These are phyloP conservation scores for Anaspis maculata DNA, from an alignment of 2,888 invertebrate genomes.

Conservation along the genomic window DNA sequence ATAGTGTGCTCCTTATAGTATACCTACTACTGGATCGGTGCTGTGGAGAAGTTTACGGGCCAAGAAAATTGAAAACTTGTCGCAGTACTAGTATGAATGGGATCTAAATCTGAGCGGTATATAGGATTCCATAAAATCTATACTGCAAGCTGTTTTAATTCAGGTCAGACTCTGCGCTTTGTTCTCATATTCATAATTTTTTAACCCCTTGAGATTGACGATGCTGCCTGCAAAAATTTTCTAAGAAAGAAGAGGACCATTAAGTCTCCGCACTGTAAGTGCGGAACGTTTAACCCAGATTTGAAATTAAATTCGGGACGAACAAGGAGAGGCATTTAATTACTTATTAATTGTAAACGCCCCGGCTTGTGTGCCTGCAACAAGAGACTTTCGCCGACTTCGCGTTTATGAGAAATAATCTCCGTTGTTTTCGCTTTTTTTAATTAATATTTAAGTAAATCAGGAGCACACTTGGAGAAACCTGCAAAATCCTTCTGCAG, in stretches of 20 bases:
- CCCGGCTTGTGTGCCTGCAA: slow-evolving; percentile 1
- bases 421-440: not conserved
- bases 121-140: too few relatives aligned
- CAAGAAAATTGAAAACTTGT: too few relatives aligned
- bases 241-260: not conserved
- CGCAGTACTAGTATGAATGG: too few relatives aligned
- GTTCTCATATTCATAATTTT: too few relatives aligned
- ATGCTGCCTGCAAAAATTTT: too few relatives aligned
- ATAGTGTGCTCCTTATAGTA: not conserved
- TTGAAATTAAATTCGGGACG: slow-evolving; percentile 4
- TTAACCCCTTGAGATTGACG: too few relatives aligned
- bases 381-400: not conserved
- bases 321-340: slow-evolving; percentile 1
- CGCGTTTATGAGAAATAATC: slow-evolving; percentile 3
- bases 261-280: not conserved
- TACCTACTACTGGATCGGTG: not conserved
- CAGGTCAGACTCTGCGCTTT: too few relatives aligned
- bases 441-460: slow-evolving; percentile 1
- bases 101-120: too few relatives aligned
- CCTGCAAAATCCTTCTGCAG: too few relatives aligned
- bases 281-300: not conserved
- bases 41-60: too few relatives aligned
- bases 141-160: too few relatives aligned
- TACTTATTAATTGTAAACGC: slow-evolving; percentile 6
- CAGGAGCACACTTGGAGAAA: not conserved